Percentiles rank a stretch among this genome's conserved stretches.
These are phyloP conservation scores for Himalopsyche kuldschensis DNA, from an alignment of 2,888 invertebrate species.

Conservation along the genomic window DNA sequence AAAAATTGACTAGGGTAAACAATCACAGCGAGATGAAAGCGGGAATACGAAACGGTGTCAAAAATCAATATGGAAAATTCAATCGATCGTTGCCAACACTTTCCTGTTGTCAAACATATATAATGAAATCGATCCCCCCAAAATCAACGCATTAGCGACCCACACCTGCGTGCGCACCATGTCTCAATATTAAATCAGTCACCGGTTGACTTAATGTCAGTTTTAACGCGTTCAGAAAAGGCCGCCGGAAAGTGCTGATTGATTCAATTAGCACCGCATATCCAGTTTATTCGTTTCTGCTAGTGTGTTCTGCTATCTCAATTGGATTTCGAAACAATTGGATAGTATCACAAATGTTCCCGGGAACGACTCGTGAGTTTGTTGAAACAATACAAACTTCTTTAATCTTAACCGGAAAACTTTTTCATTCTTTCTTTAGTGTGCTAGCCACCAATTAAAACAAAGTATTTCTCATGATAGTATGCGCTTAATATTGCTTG, in stretches of 20 bases:
- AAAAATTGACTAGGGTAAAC: neutral
- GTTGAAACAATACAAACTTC: conserved; percentile 12
- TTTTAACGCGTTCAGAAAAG: neutral
- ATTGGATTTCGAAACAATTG: neutral
- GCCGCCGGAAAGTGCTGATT: neutral
- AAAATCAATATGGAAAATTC: neutral
- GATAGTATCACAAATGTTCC: neutral
- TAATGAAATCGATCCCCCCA: neutral
- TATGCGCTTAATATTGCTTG: too few species aligned
- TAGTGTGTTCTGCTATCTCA: neutral
- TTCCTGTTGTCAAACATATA: neutral
- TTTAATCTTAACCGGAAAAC: conserved; percentile 8
- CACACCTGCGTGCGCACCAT: neutral
- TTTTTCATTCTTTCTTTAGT: neutral
- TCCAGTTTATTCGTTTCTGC: neutral
- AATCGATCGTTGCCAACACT: neutral
- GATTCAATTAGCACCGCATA: neutral
- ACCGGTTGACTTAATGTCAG: neutral
- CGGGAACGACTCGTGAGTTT: neutral
- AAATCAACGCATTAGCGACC: neutral
- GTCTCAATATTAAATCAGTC: neutral
- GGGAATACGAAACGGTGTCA: neutral
- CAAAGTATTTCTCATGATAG: too few species aligned
- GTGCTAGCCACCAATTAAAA: neutral
- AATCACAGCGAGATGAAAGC: neutral